These are phyloP conservation scores for Macrophya annulata DNA, from an alignment of 2,888 invertebrate genomes.

Conservation along the genomic window DNA sequence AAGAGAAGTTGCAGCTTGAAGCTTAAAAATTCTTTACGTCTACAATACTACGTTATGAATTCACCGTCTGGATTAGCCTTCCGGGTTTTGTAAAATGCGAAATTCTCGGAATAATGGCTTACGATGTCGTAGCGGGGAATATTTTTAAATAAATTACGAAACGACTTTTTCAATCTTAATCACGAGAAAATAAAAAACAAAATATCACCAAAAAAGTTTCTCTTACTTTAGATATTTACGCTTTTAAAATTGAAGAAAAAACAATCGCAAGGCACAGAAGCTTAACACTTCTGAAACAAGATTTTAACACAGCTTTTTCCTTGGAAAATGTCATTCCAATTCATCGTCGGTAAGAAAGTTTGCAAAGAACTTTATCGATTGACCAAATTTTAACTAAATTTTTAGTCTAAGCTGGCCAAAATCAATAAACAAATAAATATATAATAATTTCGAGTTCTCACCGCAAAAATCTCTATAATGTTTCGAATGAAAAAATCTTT, in stretches of 20 bases:
- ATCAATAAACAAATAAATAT: too few species aligned
- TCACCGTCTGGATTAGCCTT: neutral
- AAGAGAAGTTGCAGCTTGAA: conserved; percentile 26
- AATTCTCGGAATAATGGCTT: conserved; percentile 22
- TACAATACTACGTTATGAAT: conserved; percentile 5
- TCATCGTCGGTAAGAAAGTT: too few species aligned
- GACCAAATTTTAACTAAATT: too few species aligned
- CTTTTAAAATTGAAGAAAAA: neutral
- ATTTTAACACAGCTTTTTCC: too few species aligned
- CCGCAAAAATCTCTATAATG: neutral
- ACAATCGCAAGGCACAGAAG: too few species aligned
- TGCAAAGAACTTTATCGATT: too few species aligned
- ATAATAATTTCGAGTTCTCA: neutral
- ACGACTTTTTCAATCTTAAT: neutral
- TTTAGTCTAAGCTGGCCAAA: neutral
- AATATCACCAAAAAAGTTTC: neutral
- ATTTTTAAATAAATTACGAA: conserved; percentile 20
- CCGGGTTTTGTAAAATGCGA: neutral
- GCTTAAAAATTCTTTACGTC: conserved; percentile 17
- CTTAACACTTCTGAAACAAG: too few species aligned
- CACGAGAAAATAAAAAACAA: neutral
- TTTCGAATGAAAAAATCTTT: neutral
- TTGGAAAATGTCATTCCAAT: too few species aligned
- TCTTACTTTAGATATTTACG: neutral
- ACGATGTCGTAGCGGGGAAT: conserved; percentile 7